Percentiles rank a stretch among this genome's conserved stretches.
Evolutionary conservation across 2,113 vertebrate genomes (phyloP).

Genomic region (Mus musculus): GRCm39 chr11:107671001-107671500

Average conservation of each 20-base stretch:
- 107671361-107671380: neutral
- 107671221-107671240: neutral
- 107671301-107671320: neutral
- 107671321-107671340: neutral
- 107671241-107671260: neutral
- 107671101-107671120: neutral
- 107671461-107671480: neutral
- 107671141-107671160: neutral
- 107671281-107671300: neutral
- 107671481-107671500: neutral
- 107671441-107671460: neutral
- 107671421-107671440: neutral
- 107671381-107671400: neutral
- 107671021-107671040: neutral
- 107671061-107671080: neutral
- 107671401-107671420: neutral
- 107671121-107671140: neutral
- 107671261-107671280: neutral
- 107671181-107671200: too few species aligned
- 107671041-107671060: neutral
- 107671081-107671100: neutral
- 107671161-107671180: neutral
- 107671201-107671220: neutral
- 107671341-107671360: neutral
- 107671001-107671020: too few species aligned